These are phyloP conservation scores for Zootermopsis nevadensis DNA, from an alignment of 2,888 invertebrate species.

Conservation along the genomic window DNA sequence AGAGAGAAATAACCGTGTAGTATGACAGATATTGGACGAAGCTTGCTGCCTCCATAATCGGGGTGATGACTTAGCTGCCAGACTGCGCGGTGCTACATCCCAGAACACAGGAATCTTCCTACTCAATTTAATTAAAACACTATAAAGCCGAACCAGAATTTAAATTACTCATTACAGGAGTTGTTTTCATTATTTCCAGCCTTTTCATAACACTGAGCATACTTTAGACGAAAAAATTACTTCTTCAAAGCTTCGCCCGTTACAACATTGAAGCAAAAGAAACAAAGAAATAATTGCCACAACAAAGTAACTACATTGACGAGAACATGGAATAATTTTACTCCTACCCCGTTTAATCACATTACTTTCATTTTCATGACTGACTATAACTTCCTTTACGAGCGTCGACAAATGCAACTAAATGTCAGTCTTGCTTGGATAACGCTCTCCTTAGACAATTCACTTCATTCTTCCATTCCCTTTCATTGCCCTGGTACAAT, in stretches of 20 bases:
- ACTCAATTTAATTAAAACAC: no score
- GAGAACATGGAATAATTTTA: not conserved
- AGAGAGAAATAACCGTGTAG: no score
- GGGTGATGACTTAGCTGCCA: no score
- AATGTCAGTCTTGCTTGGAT: constrained; percentile 21
- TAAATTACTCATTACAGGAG: no score
- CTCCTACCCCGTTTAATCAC: not conserved
- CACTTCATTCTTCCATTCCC: not conserved
- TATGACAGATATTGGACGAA: no score
- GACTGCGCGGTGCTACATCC: no score
- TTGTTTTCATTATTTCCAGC: not conserved
- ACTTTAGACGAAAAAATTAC: not conserved
- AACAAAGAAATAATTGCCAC: not conserved
- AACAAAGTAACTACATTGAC: not conserved
- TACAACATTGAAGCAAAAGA: not conserved
- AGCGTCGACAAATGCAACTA: constrained; percentile 34
- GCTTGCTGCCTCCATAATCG: no score
- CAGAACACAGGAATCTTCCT: no score
- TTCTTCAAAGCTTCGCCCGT: not conserved
- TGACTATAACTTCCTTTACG: constrained; percentile 41
- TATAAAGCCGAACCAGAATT: no score
- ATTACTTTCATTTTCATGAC: constrained; percentile 33
- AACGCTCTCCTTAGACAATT: constrained; percentile 3
- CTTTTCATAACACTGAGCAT: not conserved
- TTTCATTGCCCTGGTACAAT: no score